Evolutionary conservation across 1,140 invertebrate species (phyloP).

Genomic region (Brachionus manjavacas): DNA sequence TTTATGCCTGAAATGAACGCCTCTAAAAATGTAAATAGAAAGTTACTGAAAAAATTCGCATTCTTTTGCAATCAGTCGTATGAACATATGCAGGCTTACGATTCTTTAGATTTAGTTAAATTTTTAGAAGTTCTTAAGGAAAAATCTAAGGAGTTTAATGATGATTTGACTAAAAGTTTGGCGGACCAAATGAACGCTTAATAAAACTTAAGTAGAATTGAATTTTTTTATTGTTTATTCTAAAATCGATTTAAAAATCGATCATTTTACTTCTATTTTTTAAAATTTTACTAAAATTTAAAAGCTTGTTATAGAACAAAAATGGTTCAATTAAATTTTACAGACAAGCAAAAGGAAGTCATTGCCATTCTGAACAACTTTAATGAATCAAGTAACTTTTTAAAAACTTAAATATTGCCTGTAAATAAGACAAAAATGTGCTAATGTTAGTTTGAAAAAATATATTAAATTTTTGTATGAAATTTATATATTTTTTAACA

Average conservation of each 20-base stretch:
- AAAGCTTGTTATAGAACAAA: not conserved
- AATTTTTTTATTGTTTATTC: not conserved
- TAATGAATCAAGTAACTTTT: not conserved
- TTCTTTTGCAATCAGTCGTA: conserved; percentile 4
- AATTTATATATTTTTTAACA: too few relatives aligned
- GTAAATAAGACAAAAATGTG: too few relatives aligned
- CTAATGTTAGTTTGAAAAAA: too few relatives aligned
- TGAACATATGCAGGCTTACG: not conserved
- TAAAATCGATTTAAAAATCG: conserved; percentile 1
- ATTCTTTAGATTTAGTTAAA: conserved; percentile 15
- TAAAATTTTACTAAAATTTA: not conserved
- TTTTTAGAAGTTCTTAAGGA: not conserved
- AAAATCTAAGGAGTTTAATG: not conserved
- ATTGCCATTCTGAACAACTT: not conserved
- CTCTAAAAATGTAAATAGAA: conserved; percentile 26
- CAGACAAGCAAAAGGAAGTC: not conserved
- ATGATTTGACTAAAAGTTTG: not conserved
- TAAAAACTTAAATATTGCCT: not conserved
- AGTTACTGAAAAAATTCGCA: not conserved
- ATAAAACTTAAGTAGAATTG: not conserved
- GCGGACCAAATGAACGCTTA: conserved; percentile 37
- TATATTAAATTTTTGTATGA: too few relatives aligned
- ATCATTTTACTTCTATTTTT: not conserved
- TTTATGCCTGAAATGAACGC: conserved; percentile 33
- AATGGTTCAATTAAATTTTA: not conserved